Evolutionary conservation across 2,888 invertebrate genomes (phyloP).

Genomic region (Dicycla oo): DNA sequence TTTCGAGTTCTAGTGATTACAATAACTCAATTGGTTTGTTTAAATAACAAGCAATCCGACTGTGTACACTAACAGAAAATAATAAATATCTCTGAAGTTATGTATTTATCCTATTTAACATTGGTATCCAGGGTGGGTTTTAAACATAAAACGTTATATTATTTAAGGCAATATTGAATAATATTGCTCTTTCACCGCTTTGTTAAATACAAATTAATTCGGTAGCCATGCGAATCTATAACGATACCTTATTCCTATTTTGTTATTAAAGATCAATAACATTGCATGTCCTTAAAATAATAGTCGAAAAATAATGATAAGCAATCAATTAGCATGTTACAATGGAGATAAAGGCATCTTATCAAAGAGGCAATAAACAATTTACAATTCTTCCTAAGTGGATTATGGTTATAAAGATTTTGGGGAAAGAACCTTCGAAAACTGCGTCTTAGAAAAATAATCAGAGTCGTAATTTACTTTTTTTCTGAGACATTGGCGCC

Average conservation of each 20-base stretch:
- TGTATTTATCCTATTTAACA: slow-evolving; percentile 36
- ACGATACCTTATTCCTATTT: neutral
- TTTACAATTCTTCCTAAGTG: too few species aligned
- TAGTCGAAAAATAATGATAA: neutral
- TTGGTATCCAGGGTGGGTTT: slow-evolving; percentile 5
- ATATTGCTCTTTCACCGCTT: slow-evolving; percentile 3
- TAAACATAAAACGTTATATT: slow-evolving; percentile 16
- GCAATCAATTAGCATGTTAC: neutral
- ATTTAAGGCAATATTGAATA: slow-evolving; percentile 7
- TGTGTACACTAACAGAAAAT: slow-evolving; percentile 38
- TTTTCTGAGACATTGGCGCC: too few species aligned
- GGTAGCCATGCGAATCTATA: neutral
- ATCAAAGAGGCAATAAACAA: neutral
- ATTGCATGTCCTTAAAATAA: neutral
- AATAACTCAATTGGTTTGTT: slow-evolving; percentile 47
- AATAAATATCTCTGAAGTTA: slow-evolving; percentile 28
- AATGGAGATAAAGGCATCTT: neutral
- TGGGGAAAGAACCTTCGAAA: neutral
- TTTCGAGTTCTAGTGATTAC: slow-evolving; percentile 35
- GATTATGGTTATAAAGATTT: neutral
- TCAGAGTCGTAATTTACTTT: neutral
- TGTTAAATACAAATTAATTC: neutral
- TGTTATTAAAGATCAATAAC: neutral
- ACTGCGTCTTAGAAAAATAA: neutral
- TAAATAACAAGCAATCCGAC: slow-evolving; percentile 39